A percentile compares a stretch with the other conserved stretches of the same genome.
These are phyloP conservation scores for Bothrops alternatus DNA, from an alignment of 2,797 vertebrate genomes.

Conservation along the genomic window DNA sequence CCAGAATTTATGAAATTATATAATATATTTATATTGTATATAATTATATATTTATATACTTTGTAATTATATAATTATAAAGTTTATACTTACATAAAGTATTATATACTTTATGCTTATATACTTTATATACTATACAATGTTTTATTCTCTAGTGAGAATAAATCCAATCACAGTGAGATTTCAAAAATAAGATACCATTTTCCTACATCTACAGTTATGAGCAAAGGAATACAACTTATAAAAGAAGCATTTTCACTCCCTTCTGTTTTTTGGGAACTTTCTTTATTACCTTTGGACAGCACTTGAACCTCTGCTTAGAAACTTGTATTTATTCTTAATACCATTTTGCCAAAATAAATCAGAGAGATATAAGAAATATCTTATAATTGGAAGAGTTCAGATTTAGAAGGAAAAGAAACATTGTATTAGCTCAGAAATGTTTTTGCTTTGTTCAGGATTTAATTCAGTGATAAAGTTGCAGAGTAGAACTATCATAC, in stretches of 20 bases:
- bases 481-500: neutral
- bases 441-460: neutral
- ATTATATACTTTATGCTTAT: too few relatives aligned
- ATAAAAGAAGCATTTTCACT: neutral
- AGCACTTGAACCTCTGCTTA: neutral
- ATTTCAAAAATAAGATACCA: neutral
- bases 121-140: too few relatives aligned
- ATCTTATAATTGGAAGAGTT: neutral
- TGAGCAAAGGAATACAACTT: neutral
- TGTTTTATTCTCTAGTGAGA: neutral
- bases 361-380: neutral
- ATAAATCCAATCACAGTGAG: conserved; percentile 13
- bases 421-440: neutral
- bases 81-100: too few relatives aligned
- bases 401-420: neutral
- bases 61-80: too few relatives aligned
- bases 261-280: conserved; percentile 26
- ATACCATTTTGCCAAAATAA: conserved; percentile 19
- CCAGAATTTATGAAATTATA: conserved; percentile 18
- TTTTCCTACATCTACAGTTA: neutral
- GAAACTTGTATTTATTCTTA: conserved; percentile 21
- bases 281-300: conserved; percentile 30
- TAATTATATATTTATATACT: too few relatives aligned
- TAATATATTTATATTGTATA: neutral
- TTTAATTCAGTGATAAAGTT: neutral